Base-by-base conservation (phyloP, 2,113 vertebrate genomes). In the Pycnonotus jocosus region DNA sequence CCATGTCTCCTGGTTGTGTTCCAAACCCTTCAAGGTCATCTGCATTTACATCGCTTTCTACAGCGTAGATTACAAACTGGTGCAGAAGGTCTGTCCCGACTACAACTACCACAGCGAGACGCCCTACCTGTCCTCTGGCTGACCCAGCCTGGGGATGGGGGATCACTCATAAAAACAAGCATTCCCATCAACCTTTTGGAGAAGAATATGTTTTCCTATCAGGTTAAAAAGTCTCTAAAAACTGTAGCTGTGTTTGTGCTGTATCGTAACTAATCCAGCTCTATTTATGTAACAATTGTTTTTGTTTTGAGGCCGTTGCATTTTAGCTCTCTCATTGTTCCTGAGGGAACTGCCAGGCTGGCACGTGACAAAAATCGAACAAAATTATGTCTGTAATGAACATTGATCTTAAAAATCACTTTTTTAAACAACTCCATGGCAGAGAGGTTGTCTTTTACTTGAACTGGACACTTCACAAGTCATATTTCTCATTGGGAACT, bases 41-140 rank as follows among this genome's bases (percentile, higher is more conserved):
- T 99, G 99, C 98, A 99, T 99, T 97, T 99, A 99, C 96, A 99
- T 99, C 50, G 99, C 99, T 70, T 99, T 99, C 97, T 99, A 99
- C 98, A 99, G 99, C n/a, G 98, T 99, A 56, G 99, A 99, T 97
- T 99, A 99, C 95, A 99, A 99, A 98, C 99, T 99, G 97, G 99
- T 99, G 97, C 99, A 99, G 81, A 99, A 99, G 96, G 99, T 99
- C 81, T 99, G 99, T 90, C 99, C 99, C 9, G 99, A 99, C 98
- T 99, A 99, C 92, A 99, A 99, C 94, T 99, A 99, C 96, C 99
- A 99, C 94, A 99, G 99, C 3, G 99, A 99, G 97, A 99, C 98
- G 12, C 99, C 99, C 0, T 99, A 99, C 96, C 98, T 99, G 94
- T 99, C 99, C 96, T 99, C 99, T 9, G 99, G 99, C 95, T 99